Evolutionary conservation across 1,140 invertebrate species (phyloP).

Genomic region (Fopius arisanus): DNA sequence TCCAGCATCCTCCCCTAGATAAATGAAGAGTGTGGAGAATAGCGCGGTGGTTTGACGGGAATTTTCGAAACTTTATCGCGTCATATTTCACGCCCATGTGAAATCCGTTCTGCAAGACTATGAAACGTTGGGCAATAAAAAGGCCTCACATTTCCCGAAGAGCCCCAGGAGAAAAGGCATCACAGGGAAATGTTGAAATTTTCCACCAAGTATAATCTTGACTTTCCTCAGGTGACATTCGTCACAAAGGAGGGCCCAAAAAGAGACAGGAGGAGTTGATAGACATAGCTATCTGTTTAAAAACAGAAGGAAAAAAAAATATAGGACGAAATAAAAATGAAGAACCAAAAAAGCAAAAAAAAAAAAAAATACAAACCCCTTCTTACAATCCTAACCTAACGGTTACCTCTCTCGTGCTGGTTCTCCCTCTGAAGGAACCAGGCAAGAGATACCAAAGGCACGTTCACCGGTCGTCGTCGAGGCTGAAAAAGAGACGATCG

Average conservation of each 20-base stretch:
- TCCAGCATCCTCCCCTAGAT: conserved; percentile 9
- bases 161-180: neutral
- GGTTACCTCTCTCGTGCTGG: neutral
- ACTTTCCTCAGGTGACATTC: neutral
- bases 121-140: neutral
- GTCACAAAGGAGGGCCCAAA: neutral
- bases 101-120: conserved; percentile 4
- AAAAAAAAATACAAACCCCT: neutral
- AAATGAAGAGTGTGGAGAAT: conserved; percentile 10
- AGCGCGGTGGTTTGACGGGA: conserved; percentile 16
- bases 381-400: conserved; percentile 8
- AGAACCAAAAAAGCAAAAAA: too few relatives aligned
- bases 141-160: neutral
- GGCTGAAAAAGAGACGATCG: conserved; percentile 11
- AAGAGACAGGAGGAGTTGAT: neutral
- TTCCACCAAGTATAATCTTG: neutral
- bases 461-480: conserved; percentile 22
- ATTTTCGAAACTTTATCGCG: conserved; percentile 29
- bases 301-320: conserved; percentile 19
- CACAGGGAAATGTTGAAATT: neutral
- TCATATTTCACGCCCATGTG: conserved; percentile 22
- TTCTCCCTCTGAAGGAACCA: neutral
- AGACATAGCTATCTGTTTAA: neutral
- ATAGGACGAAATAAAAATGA: neutral
- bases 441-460: conserved; percentile 26